Evolutionary conservation across 2,797 vertebrate genomes (phyloP).

Genomic region (Coracias cyanogaster): DNA sequence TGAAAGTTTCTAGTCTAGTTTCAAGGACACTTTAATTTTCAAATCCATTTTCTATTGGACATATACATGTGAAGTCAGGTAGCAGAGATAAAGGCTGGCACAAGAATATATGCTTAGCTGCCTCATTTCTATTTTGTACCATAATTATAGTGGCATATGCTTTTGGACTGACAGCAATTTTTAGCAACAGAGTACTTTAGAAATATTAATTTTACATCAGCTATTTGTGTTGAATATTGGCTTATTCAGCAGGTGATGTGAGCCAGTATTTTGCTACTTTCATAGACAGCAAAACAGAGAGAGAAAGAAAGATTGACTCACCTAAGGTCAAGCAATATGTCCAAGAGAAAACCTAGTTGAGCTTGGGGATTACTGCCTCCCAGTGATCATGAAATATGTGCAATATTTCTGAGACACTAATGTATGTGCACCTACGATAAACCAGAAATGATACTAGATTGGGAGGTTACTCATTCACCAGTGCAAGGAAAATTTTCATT

Average conservation of each 20-base stretch:
- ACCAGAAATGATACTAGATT: neutral
- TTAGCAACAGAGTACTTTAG: neutral
- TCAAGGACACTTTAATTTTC: constrained; percentile 30
- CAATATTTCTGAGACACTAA: neutral
- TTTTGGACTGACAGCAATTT: constrained; percentile 20
- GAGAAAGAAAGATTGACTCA: neutral
- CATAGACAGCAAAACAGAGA: neutral
- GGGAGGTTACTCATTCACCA: neutral
- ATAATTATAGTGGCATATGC: neutral
- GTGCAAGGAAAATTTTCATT: rapidly evolving
- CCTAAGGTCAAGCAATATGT: neutral
- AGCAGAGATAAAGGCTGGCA: neutral
- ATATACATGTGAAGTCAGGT: neutral
- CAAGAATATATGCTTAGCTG: neutral
- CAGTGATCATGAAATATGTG: neutral
- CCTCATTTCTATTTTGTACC: neutral
- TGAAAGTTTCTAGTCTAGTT: constrained; percentile 12
- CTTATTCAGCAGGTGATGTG: neutral
- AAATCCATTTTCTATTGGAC: neutral
- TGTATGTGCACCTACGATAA: neutral
- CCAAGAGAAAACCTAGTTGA: neutral
- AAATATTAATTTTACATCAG: constrained; percentile 17
- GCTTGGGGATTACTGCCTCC: constrained; percentile 5
- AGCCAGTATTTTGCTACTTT: neutral
- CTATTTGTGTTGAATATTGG: constrained; percentile 19